Evolutionary conservation across 2,113 vertebrate genomes (phyloP).

Genomic region (Suncus etruscus): DNA sequence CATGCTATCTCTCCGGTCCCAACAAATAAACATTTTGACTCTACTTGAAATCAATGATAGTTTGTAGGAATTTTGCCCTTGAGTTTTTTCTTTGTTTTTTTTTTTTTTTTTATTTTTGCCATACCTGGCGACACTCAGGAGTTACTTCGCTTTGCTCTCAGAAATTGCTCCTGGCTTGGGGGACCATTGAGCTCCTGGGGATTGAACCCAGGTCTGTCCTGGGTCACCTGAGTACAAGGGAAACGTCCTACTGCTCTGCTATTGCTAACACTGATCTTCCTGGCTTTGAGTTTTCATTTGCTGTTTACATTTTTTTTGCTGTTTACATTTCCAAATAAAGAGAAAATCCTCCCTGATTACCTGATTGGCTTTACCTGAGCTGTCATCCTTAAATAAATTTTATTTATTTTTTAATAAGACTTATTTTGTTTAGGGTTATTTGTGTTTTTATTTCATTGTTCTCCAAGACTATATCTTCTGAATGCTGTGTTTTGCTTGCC

Average conservation of each 20-base stretch:
- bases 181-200: too few species aligned
- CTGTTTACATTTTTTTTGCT: background rate
- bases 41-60: background rate
- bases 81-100: background rate
- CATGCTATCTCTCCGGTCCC: too few species aligned
- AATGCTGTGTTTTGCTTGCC: background rate
- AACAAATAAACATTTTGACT: background rate
- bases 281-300: background rate
- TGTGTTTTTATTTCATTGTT: constrained; percentile 18
- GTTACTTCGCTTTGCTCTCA: too few species aligned
- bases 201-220: too few species aligned
- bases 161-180: too few species aligned
- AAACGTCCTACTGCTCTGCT: too few species aligned
- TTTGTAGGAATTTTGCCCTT: background rate
- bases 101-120: background rate
- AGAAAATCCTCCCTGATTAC: background rate
- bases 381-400: background rate
- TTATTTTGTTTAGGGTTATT: constrained; percentile 16
- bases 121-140: too few species aligned
- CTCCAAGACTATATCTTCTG: background rate
- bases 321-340: constrained; percentile 16
- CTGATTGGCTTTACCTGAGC: constrained; percentile 27
- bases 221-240: too few species aligned
- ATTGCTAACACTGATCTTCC: background rate
- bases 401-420: background rate